phyloP scores from a whole-genome alignment of 2,888 invertebrate genomes.

The Trypoxylon attenuatum region DNA sequence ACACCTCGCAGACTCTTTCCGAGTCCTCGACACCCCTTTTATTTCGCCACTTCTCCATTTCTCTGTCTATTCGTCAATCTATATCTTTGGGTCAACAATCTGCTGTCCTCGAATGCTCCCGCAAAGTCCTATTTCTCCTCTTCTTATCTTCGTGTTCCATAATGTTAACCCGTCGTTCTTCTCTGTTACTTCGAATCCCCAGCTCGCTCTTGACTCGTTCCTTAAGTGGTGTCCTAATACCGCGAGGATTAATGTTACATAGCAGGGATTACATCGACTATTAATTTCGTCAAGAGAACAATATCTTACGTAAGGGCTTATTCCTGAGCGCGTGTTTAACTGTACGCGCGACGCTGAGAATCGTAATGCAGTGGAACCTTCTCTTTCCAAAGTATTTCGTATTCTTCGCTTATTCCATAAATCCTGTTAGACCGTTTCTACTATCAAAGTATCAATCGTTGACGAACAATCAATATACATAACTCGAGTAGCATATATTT shows the following conservation, averaged over 20 bases:
- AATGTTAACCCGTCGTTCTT: conserved; percentile 28
- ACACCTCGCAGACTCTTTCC: conserved; percentile 52
- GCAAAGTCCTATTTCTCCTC: conserved; percentile 18
- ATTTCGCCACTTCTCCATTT: conserved; percentile 26
- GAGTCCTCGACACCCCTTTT: conserved; percentile 27
- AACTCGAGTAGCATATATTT: too few species aligned
- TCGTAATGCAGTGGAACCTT: too few species aligned
- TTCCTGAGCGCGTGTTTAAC: too few species aligned
- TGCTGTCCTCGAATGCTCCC: conserved; percentile 43
- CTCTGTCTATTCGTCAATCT: conserved; percentile 35
- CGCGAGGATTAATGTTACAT: conserved; percentile 69
- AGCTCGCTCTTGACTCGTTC: conserved; percentile 18
- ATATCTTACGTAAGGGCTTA: conserved; percentile 65
- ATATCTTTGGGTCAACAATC: conserved; percentile 39
- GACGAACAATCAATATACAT: too few species aligned
- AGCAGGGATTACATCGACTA: conserved; percentile 63
- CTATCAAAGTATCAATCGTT: too few species aligned
- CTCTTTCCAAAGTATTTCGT: too few species aligned
- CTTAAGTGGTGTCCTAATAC: conserved; percentile 62
- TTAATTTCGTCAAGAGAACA: conserved; percentile 70
- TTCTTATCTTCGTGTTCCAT: conserved; percentile 9
- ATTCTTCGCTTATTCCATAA: too few species aligned
- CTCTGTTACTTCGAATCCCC: conserved; percentile 14
- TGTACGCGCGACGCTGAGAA: conserved; percentile 27
- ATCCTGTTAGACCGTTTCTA: too few species aligned